Base-by-base conservation (phyloP, 2,113 vertebrate genomes). In the Tragelaphus scriptus region DNA sequence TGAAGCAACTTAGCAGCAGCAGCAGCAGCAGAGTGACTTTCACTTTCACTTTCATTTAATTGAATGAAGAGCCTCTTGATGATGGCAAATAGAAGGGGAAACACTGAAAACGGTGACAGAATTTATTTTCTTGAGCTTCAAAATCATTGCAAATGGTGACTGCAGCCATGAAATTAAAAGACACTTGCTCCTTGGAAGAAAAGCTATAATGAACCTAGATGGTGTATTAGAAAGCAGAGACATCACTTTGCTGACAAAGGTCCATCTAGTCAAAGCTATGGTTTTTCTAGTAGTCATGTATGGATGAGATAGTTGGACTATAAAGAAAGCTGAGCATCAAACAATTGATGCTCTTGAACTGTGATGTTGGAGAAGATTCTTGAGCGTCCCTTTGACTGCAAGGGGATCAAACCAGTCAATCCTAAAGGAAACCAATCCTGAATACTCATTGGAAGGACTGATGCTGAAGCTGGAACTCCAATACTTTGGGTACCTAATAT, bases 301-400 rank as follows among this genome's bases (percentile, higher is more conserved):
- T 40, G n/a, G 68, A 23, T 40, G 68, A 40, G 10, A 40, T n/a
- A 71, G 68, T 40, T 71, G n/a, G 68, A 40, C 68, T 23, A 71
- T 23, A 71, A 71, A 71, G n/a, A 36, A 71, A 40, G 68, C 68
- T 23, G 68, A 71, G 19, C 68, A 71, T 40, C 2, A 0, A 71
- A 71, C 5, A 71, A 23, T 23, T 71, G 68, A 71, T 71, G 68
- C 16, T 36, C 36, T 71, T 71, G 68, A 71, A 71, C 10, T 71
- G 68, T 71, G 68, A 9, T 40, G 19, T 6, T 71, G n/a, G n/a
- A 71, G n/a, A 71, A 40, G 68, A 71, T n/a, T 71, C n/a, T 71
- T 40, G 10, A 40, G n/a, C 0, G 0, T 40, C 68, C 19, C 19
- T 71, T 71, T 2, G 65, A 68, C 32, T 68, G 32, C 65, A 36